Evolutionary conservation across 2,888 invertebrate genomes (phyloP), one percentile per base, ranked within the genome.

Genomic region (Priapulus caudatus): DNA sequence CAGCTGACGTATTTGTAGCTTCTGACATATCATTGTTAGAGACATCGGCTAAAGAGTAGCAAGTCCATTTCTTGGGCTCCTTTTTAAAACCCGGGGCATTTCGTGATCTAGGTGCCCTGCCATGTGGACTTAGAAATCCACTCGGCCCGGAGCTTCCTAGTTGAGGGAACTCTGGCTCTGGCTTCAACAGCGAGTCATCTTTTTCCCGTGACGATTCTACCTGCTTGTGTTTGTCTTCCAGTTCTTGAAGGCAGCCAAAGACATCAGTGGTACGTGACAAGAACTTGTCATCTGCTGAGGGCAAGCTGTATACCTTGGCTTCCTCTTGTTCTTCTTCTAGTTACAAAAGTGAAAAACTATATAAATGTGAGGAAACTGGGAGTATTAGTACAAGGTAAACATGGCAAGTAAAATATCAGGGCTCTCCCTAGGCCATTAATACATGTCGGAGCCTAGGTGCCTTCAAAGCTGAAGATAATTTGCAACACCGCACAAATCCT

Each of bases 1-100:
- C 88, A 43, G 86, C 84, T 46, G 79, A 78, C 15, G 81, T 80
- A 63, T 89, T 89, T 44, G 82, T 81, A 50, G 77, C 76, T 52
- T 88, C 86, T 0, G 86, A 84, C 73, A 86, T 82, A 63, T 86
- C 85, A 16, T 80, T 79, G 53, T 75, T 77, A 4, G 77, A 76
- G 2, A 87, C 86, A 77, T 88, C 85, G 21, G 80, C 81, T 18
- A 90, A 69, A 16, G 81, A 80, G 64, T 90, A 89, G 64, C 81
- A 84, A 10, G 78, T 81, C 84, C 86, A 89, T 65, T 83, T 86
- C 55, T 83, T 79, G 15, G 88, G 89, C 71, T 87, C 81, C 58
- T 78, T 78, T 63, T 81, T 77, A 63, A 79, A 78, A 57, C 75
- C 64, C 20, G 64, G 65, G 5, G 33, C 20, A 49, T n/a, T 19